A percentile compares a stretch with the other conserved stretches of the same genome.
Conservation (phyloP, 1,140 invertebrate genomes). For the Lucilia cuprina region DNA sequence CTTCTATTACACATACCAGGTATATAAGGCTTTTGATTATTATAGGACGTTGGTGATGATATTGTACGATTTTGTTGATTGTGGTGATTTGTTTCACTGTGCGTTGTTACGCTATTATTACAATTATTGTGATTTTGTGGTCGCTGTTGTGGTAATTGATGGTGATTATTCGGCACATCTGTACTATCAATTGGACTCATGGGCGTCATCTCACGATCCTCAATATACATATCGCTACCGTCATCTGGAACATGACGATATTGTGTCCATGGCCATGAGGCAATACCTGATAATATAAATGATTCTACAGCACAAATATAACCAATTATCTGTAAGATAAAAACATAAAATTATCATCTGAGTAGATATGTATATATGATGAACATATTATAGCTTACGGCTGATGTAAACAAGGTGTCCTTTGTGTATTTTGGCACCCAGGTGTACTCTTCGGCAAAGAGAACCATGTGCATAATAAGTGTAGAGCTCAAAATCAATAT, state of each 20-base stretch:
- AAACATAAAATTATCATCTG: not conserved
- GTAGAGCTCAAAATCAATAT: constrained; percentile 72
- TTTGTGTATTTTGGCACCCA: constrained; percentile 68
- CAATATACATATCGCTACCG: constrained; percentile 63
- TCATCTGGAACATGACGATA: constrained; percentile 65
- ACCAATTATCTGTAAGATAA: constrained; percentile 60
- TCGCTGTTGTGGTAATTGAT: constrained; percentile 38
- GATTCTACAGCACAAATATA: constrained; percentile 65
- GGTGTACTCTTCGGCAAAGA: constrained; percentile 70
- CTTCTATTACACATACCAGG: constrained; percentile 59
- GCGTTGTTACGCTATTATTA: constrained; percentile 57
- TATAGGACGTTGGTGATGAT: constrained; percentile 61
- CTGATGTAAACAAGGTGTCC: constrained; percentile 65
- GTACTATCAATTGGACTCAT: constrained; percentile 61
- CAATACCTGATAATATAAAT: constrained; percentile 62
- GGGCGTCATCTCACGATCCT: constrained; percentile 64
- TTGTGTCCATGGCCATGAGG: constrained; percentile 62
- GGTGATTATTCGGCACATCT: constrained; percentile 49
- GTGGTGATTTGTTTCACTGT: constrained; percentile 58
- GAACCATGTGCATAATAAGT: constrained; percentile 70
- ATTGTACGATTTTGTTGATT: constrained; percentile 51
- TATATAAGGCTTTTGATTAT: constrained; percentile 64
- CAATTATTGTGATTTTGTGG: constrained; percentile 47
- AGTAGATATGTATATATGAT: not conserved
- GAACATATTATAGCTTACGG: constrained; percentile 55